phyloP scores from a whole-genome alignment of 2,888 invertebrate genomes.

The Drosophila fungiperda region DNA sequence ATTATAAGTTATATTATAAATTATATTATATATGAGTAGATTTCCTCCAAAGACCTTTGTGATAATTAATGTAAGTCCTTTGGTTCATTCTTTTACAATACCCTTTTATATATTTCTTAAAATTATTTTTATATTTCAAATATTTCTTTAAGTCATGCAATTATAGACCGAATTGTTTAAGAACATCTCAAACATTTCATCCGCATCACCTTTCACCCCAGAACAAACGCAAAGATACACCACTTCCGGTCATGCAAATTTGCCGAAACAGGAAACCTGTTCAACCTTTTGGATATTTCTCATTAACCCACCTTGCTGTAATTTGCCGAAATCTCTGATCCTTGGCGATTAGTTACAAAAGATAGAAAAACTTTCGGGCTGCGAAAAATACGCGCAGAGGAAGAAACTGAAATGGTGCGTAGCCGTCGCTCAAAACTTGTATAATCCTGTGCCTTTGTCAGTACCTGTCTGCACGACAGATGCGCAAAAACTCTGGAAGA shows the following conservation, averaged over 20 bases:
- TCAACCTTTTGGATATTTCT: constrained; percentile 38
- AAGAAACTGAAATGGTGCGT: constrained; percentile 62
- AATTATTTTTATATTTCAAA: no score
- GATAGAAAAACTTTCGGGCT: constrained; percentile 69
- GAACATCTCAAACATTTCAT: constrained; percentile 41
- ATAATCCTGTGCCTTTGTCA: constrained; percentile 29
- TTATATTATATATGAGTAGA: not conserved
- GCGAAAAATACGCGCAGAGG: constrained; percentile 44
- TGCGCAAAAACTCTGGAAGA: constrained; percentile 54
- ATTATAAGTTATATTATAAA: not conserved
- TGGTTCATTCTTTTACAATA: not conserved
- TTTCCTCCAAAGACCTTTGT: not conserved
- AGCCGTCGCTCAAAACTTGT: constrained; percentile 39
- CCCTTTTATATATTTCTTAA: no score
- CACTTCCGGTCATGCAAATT: constrained; percentile 73
- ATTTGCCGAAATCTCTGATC: constrained; percentile 66
- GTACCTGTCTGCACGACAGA: constrained; percentile 73
- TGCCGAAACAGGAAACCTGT: constrained; percentile 48
- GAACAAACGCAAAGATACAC: constrained; percentile 45
- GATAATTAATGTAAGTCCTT: not conserved
- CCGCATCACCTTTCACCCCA: constrained; percentile 61
- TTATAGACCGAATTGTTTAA: constrained; percentile 38
- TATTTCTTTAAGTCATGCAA: no score
- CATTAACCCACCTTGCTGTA: constrained; percentile 63
- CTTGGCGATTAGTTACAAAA: constrained; percentile 67